Evolutionary conservation across 1,140 invertebrate species (phyloP).

Genomic region (roundworm (Caenorhabditis elegans)): WBcel235 BX284606.5:5854501-5855000

Average conservation of each 20-base stretch:
- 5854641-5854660: conserved; percentile 20
- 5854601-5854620: background rate
- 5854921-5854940: conserved; percentile 12
- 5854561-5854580: too few relatives aligned
- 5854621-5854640: background rate
- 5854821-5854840: background rate
- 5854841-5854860: background rate
- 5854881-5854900: background rate
- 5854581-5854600: background rate
- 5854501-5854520: too few relatives aligned
- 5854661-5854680: conserved; percentile 13
- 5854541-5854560: too few relatives aligned
- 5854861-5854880: conserved; percentile 4
- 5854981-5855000: conserved; percentile 30
- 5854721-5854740: background rate
- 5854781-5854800: background rate
- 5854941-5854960: conserved; percentile 2
- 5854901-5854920: background rate
- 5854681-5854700: background rate
- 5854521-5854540: too few relatives aligned
- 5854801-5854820: background rate
- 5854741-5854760: background rate
- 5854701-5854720: conserved; percentile 17
- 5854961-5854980: conserved; percentile 22
- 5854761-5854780: background rate